Evolutionary conservation across 2,888 invertebrate species (phyloP), one percentile per base, ranked within the genome.

Genomic region (Heteromurus nitidus): DNA sequence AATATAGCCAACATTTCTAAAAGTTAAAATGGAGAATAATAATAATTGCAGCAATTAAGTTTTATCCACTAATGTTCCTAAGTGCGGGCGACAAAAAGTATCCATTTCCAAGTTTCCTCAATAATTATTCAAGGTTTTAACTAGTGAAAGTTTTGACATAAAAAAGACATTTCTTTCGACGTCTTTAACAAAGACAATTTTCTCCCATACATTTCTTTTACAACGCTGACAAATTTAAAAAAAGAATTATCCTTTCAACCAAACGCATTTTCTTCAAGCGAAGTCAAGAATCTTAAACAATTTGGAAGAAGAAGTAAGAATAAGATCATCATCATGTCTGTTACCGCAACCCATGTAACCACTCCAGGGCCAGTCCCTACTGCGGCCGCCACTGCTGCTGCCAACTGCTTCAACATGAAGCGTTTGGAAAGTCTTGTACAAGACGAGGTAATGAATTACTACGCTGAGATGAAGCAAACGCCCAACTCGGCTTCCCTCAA

Each of bases 321-420:
- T 42, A 42, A 60, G 18, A 76, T 22, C 2, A 36, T 31, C 36
- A 31, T 16, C 53, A 75, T 77, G 77, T 77, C 77, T 36, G 20
- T 69, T 13, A 69, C 77, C 69, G 68, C 77, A 31, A 77, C 77
- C 30, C 68, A 77, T 30, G 16, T n/a, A 30, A 76, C 42, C 44
- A 36, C 53, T 36, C 30, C 74, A 24, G 74, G 74, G 22, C 65
- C 74, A 36, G 65, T 74, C 55, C 74, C 74, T 50, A 44, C 75
- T 22, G 31, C 70, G 1, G 44, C 70, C n/a, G 16, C 60, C 30
- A 44, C 75, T 22, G 31, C 70, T 13, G 44, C 70, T n/a, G 16
- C 60, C 30, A 70, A 77, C 55, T 75, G 75, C 64, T 82, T 82
- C 82, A 65, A 76, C 50, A 79, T 82, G 74, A 82, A 74, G 82